Evolutionary conservation across 2,888 invertebrate genomes (phyloP).

Genomic region (Dynastes hyllus): DNA sequence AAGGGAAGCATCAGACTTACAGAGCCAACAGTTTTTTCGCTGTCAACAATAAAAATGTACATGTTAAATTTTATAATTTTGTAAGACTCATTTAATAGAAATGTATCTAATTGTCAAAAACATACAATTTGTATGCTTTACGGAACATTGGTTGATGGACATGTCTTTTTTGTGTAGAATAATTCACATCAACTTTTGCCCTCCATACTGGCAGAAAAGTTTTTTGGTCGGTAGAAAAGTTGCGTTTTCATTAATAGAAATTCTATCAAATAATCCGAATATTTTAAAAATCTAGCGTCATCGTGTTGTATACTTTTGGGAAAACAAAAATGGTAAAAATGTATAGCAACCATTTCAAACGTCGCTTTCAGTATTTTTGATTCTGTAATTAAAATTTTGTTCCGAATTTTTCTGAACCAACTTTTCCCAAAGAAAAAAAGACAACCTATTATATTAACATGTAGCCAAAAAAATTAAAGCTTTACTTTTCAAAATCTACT

Average conservation of each 20-base stretch:
- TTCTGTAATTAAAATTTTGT: not conserved
- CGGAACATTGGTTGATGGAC: too few species aligned
- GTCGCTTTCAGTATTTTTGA: slow-evolving; percentile 2
- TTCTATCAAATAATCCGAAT: not conserved
- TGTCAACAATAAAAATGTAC: too few species aligned
- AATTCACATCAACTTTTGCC: not conserved
- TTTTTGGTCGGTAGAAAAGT: slow-evolving; percentile 9
- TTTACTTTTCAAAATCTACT: slow-evolving; percentile 20
- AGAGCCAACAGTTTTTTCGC: too few species aligned
- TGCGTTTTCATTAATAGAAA: not conserved
- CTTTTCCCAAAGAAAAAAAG: not conserved
- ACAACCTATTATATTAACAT: slow-evolving; percentile 10
- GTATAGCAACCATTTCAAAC: slow-evolving; percentile 7
- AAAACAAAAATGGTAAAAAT: not conserved
- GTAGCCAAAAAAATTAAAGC: slow-evolving; percentile 12
- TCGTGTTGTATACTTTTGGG: not conserved
- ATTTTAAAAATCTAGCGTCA: not conserved
- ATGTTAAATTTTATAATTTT: too few species aligned
- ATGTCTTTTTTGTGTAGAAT: too few species aligned
- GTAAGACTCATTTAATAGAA: too few species aligned
- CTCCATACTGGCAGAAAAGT: not conserved
- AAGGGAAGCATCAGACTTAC: too few species aligned
- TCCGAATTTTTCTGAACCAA: not conserved
- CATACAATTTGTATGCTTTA: too few species aligned
- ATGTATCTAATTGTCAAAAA: too few species aligned